These are phyloP conservation scores for Kradibia gibbosae DNA, from an alignment of 1,140 invertebrate genomes.

Conservation along the genomic window DNA sequence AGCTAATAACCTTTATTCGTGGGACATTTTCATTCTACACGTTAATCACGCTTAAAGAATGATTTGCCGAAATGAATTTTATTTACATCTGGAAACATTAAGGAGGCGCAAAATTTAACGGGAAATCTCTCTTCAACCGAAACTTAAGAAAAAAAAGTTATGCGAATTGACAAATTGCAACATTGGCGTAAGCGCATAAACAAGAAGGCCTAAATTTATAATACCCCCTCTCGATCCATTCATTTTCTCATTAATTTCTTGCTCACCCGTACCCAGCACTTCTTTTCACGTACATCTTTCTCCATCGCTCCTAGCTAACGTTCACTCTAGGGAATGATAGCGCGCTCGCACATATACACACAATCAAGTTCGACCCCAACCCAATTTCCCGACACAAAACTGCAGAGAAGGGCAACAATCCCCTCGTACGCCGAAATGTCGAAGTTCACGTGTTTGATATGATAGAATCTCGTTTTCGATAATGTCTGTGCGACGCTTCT, in stretches of 20 bases:
- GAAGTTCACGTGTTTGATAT: slow-evolving; percentile 16
- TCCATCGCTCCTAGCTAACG: slow-evolving; percentile 21
- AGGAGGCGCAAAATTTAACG: not conserved
- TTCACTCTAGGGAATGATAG: slow-evolving; percentile 45
- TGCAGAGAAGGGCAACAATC: slow-evolving; percentile 15
- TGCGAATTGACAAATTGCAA: slow-evolving; percentile 3
- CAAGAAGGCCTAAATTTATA: slow-evolving; percentile 52
- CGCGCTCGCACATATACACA: not conserved
- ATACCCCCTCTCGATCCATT: slow-evolving; percentile 56
- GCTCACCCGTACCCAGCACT: slow-evolving; percentile 14
- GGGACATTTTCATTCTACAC: too few relatives aligned
- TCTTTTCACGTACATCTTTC: slow-evolving; percentile 34
- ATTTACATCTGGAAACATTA: too few relatives aligned
- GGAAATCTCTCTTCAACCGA: not conserved
- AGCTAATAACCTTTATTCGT: too few relatives aligned
- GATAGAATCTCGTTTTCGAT: slow-evolving; percentile 43
- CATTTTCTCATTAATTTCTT: slow-evolving; percentile 48
- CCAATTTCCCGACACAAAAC: slow-evolving; percentile 3
- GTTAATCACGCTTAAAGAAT: too few relatives aligned
- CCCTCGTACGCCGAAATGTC: not conserved
- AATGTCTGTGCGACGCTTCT: slow-evolving; percentile 13
- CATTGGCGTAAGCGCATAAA: slow-evolving; percentile 25
- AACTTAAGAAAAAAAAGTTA: not conserved
- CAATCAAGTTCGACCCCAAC: not conserved
- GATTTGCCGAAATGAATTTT: too few relatives aligned